A percentile compares a stretch with the other conserved stretches of the same genome.
Evolutionary conservation across 2,113 vertebrate species (phyloP).

Genomic region (Mionectes macconnelli): DNA sequence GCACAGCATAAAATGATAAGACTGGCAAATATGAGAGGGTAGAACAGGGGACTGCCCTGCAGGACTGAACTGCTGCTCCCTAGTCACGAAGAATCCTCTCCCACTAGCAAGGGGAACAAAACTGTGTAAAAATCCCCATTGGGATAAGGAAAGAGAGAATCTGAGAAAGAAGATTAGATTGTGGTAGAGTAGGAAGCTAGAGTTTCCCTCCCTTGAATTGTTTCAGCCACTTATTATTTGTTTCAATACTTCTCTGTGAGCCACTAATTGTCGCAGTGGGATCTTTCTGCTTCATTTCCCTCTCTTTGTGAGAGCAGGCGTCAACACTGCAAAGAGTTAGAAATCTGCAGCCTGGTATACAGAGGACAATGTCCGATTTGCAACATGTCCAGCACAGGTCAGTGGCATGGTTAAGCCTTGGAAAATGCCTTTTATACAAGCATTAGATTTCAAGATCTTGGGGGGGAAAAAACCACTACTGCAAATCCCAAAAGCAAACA

Average conservation of each 20-base stretch:
- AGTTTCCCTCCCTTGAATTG: conserved; percentile 43
- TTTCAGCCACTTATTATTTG: conserved; percentile 50
- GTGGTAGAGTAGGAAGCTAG: conserved; percentile 27
- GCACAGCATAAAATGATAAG: conserved; percentile 15
- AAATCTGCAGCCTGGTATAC: conserved; percentile 29
- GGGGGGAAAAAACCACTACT: rapidly evolving
- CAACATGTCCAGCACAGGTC: conserved; percentile 30
- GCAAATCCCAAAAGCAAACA: neutral
- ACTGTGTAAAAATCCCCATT: neutral
- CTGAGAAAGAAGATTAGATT: conserved; percentile 40
- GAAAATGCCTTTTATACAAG: neutral
- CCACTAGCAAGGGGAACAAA: neutral
- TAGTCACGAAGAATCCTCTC: neutral
- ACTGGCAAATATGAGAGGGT: neutral
- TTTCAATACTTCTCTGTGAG: conserved; percentile 55
- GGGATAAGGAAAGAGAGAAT: conserved; percentile 4
- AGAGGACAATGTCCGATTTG: conserved; percentile 15
- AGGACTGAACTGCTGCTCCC: neutral
- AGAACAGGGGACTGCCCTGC: neutral
- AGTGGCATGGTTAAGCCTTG: conserved; percentile 7
- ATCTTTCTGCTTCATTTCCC: conserved; percentile 64
- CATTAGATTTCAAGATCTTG: neutral
- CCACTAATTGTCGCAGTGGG: conserved; percentile 57
- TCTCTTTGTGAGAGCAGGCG: conserved; percentile 49
- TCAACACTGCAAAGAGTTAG: conserved; percentile 57